These are phyloP conservation scores for Geodia barretti DNA, from an alignment of 37 sponge, comb jelly and placozoan genomes.

Conservation along the genomic window DNA sequence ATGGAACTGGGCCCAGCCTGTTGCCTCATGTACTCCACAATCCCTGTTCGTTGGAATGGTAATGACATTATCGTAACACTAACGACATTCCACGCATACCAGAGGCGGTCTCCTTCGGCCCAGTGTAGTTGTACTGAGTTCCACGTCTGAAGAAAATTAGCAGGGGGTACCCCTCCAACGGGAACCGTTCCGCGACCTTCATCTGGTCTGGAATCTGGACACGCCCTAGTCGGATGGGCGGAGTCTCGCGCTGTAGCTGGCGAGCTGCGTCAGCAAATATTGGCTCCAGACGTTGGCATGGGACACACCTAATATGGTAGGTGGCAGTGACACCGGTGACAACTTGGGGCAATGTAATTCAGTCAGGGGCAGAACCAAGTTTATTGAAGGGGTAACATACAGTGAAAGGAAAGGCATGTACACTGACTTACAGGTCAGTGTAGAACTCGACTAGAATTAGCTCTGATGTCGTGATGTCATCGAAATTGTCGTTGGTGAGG, in stretches of 20 bases:
- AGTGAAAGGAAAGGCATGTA: too few relatives aligned
- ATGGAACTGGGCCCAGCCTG: slow-evolving; percentile 78
- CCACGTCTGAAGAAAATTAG: slow-evolving; percentile 79
- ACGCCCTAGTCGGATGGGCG: slow-evolving; percentile 57
- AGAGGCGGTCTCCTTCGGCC: slow-evolving; percentile 52
- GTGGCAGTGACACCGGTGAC: too few relatives aligned
- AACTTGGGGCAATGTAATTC: too few relatives aligned
- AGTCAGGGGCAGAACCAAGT: too few relatives aligned
- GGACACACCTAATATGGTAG: slow-evolving; percentile 57
- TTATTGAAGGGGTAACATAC: too few relatives aligned
- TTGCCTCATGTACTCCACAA: slow-evolving; percentile 69
- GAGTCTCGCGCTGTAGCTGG: slow-evolving; percentile 27
- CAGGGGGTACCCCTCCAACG: slow-evolving; percentile 69
- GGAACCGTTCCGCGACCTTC: slow-evolving; percentile 67
- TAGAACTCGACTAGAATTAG: slow-evolving; percentile 92
- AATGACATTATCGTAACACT: too few relatives aligned
- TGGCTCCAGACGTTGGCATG: slow-evolving; percentile 71
- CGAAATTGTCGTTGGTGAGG: slow-evolving; percentile 81
- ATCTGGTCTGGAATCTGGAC: slow-evolving; percentile 74
- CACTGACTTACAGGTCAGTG: slow-evolving; percentile 82
- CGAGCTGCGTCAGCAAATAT: slow-evolving; percentile 63
- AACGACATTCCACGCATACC: neutral
- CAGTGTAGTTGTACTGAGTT: slow-evolving; percentile 71
- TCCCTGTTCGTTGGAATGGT: too few relatives aligned
- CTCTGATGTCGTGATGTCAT: slow-evolving; percentile 54